A percentile compares a stretch with the other conserved stretches of the same genome.
phyloP scores from a whole-genome alignment of 1,140 invertebrate genomes.

The Drosophila pectinifera region DNA sequence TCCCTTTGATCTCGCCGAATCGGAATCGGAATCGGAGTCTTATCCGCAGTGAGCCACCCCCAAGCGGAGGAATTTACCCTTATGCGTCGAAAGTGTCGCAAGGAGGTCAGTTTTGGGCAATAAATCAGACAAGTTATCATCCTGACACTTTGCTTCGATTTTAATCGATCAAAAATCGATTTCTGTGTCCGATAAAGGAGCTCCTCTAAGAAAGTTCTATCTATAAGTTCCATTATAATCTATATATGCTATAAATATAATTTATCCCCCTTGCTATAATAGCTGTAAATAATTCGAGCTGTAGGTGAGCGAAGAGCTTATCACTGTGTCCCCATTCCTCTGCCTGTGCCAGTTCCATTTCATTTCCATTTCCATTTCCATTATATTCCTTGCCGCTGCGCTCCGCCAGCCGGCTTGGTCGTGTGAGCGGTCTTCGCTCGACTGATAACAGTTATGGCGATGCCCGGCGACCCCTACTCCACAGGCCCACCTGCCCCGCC shows the following conservation, averaged over 20 bases:
- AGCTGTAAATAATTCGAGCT: not conserved
- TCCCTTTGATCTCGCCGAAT: slow-evolving; percentile 48
- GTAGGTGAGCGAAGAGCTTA: not conserved
- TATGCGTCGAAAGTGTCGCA: not conserved
- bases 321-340: not conserved
- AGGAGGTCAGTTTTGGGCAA: not conserved
- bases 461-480: slow-evolving; percentile 33
- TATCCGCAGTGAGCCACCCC: slow-evolving; percentile 10
- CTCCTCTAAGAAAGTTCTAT: too few relatives aligned
- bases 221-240: too few relatives aligned
- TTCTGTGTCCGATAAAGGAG: too few relatives aligned
- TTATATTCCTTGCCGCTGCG: not conserved
- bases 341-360: not conserved
- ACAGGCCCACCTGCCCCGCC: not conserved
- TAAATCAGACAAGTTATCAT: not conserved
- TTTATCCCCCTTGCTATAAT: too few relatives aligned
- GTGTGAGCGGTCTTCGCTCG: slow-evolving; percentile 56
- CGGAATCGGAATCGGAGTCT: slow-evolving; percentile 2
- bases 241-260: too few relatives aligned
- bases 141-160: too few relatives aligned
- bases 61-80: slow-evolving; percentile 1
- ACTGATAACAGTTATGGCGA: slow-evolving; percentile 67
- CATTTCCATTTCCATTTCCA: not conserved
- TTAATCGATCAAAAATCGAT: too few relatives aligned
- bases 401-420: slow-evolving; percentile 45